Evolutionary conservation across 37 sponge, comb jelly and placozoan species (phyloP).

Genomic region (Amphimedon queenslandica): DNA sequence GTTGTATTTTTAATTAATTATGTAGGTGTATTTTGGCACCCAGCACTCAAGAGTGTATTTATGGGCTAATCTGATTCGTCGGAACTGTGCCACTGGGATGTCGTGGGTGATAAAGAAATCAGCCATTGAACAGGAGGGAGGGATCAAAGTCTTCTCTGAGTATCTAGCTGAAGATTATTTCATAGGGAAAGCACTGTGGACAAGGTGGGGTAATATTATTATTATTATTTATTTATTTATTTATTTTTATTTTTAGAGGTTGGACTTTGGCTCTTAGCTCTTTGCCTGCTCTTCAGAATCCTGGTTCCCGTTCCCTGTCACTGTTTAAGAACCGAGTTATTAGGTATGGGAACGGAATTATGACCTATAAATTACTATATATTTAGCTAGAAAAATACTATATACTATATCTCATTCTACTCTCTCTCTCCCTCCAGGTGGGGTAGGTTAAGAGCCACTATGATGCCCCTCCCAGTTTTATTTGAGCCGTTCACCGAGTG

Average conservation of each 20-base stretch:
- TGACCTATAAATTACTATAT: too few species aligned
- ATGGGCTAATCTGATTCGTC: constrained; percentile 19
- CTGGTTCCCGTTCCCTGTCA: constrained; percentile 28
- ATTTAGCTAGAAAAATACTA: too few species aligned
- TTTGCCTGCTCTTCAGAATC: constrained; percentile 65
- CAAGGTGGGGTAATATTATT: constrained; percentile 12
- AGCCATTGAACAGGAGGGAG: constrained; percentile 66
- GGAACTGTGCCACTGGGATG: constrained; percentile 81
- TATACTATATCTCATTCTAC: too few species aligned
- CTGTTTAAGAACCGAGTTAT: constrained; percentile 27
- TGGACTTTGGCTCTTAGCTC: constrained; percentile 68
- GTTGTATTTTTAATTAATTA: background rate
- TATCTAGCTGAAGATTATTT: constrained; percentile 86
- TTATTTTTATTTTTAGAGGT: constrained; percentile 42
- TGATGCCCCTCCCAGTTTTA: constrained; percentile 69
- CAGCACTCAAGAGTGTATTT: constrained; percentile 75
- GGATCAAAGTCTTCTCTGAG: constrained; percentile 45
- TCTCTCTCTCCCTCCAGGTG: constrained; percentile 38
- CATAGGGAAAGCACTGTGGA: constrained; percentile 46
- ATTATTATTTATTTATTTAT: background rate
- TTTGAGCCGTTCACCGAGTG: constrained; percentile 83
- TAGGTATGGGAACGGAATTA: too few species aligned
- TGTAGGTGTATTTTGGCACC: constrained; percentile 84
- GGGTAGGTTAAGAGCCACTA: constrained; percentile 63
- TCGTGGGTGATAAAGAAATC: constrained; percentile 65